Evolutionary conservation across 2,888 invertebrate genomes (phyloP).

Genomic region (Cepaea hortensis): DNA sequence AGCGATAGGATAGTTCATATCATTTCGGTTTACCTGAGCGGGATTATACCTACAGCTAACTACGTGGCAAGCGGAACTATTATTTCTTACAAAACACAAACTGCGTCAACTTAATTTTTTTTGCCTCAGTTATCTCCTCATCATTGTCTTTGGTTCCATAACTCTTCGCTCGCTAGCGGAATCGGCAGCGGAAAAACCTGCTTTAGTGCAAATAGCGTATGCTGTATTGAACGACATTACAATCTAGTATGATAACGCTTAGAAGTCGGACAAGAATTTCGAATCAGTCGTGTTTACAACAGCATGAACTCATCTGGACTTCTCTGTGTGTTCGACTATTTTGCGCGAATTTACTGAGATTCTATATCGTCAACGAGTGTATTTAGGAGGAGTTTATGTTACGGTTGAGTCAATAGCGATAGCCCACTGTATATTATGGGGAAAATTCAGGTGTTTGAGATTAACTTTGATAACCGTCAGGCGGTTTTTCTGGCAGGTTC

Average conservation of each 20-base stretch:
- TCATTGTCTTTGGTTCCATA: not conserved
- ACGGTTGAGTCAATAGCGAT: not conserved
- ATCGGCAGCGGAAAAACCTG: not conserved
- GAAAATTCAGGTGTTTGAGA: constrained; percentile 48
- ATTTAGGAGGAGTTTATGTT: not conserved
- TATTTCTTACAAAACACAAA: too few relatives aligned
- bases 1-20: too few relatives aligned
- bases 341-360: too few relatives aligned
- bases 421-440: constrained; percentile 40
- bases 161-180: not conserved
- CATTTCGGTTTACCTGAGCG: too few relatives aligned
- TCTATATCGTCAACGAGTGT: too few relatives aligned
- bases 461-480: constrained; percentile 45
- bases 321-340: not conserved
- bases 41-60: too few relatives aligned
- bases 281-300: not conserved
- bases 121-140: constrained; percentile 1
- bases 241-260: not conserved
- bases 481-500: constrained; percentile 50
- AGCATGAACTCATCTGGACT: not conserved
- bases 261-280: not conserved
- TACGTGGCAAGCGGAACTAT: too few relatives aligned
- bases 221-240: not conserved
- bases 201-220: not conserved
- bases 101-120: too few relatives aligned